These are phyloP conservation scores for Radopholus similis DNA, from an alignment of 1,140 invertebrate species.

Conservation along the genomic window DNA sequence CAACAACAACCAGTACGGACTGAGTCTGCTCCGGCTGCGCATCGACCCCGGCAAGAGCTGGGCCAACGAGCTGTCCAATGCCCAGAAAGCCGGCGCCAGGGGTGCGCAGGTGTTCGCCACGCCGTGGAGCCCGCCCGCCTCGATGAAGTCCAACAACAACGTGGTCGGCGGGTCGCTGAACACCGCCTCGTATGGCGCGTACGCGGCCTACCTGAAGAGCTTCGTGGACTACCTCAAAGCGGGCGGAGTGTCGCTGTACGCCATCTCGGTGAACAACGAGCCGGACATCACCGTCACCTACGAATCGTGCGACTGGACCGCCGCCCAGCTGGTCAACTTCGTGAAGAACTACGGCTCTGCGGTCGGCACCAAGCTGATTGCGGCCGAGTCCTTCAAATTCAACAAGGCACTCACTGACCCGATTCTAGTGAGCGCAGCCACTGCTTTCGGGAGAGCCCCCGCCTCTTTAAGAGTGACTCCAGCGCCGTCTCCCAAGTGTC, in stretches of 20 bases:
- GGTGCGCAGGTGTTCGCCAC: background rate
- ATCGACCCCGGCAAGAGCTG: background rate
- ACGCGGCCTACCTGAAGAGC: background rate
- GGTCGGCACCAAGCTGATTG: background rate
- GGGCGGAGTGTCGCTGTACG: background rate
- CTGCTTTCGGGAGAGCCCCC: too few species aligned
- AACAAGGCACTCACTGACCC: too few species aligned
- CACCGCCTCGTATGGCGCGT: background rate
- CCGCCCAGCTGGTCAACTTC: background rate
- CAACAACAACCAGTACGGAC: background rate
- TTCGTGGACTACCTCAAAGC: background rate
- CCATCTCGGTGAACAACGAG: background rate
- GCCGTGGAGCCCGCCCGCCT: background rate
- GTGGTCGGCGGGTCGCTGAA: background rate
- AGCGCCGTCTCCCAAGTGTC: background rate
- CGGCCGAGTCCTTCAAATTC: background rate
- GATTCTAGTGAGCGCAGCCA: too few species aligned
- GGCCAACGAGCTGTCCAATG: background rate
- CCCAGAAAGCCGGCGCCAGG: background rate
- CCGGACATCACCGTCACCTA: background rate
- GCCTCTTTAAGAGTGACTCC: background rate
- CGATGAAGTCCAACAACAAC: background rate
- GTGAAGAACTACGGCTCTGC: background rate
- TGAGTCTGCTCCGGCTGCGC: background rate
- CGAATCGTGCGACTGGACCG: background rate